Evolutionary conservation across 1,140 invertebrate genomes (phyloP), one percentile per base, ranked within the genome.

Genomic region (Lithobius niger): DNA sequence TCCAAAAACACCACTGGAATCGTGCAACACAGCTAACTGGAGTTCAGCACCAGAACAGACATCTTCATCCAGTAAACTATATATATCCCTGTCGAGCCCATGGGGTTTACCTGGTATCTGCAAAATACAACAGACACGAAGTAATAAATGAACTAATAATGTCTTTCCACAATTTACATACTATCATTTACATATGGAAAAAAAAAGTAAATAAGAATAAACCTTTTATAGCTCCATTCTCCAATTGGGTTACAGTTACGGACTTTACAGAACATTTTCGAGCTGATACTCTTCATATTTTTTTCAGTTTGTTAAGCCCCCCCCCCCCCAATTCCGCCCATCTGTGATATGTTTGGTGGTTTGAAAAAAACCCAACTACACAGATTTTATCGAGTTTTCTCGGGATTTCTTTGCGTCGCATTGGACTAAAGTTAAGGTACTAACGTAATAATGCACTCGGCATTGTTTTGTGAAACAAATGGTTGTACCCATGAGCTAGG

Each of bases 11-110:
- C 82, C 82, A 13, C 81, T 74, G 15, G 81, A 79, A 65, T 90
- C 86, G 69, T 93, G 89, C 83, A 84, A 91, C 42, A 92, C 68
- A 16, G 84, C 82, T 53, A 92, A 79, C 60, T 82, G 77, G 62
- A 84, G 77, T 71, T 88, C 84, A 62, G 52, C 52, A 31, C 53
- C 53, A 19, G 53, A 51, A 40, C 10, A 18, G 10, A 62, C 59
- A 24, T 59, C 60, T 13, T 64, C 58, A 15, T 59, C 48, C 40
- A 52, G 54, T 28, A 61, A 18, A 51, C 58, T 59, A 50, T 55
- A 59, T 25, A 52, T 59, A 42, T 67, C 66, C 47, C 66, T 61
- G 48, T 70, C 68, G 52, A 66, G 62, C 55, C 68, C 70, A 40
- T 69, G 67, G 2, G 66, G 63, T 61, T 63, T 65, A 47, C 60